Evolutionary conservation across 2,888 invertebrate genomes (phyloP), one percentile per base, ranked within the genome.

Genomic region (Cremastinae sp.): DNA sequence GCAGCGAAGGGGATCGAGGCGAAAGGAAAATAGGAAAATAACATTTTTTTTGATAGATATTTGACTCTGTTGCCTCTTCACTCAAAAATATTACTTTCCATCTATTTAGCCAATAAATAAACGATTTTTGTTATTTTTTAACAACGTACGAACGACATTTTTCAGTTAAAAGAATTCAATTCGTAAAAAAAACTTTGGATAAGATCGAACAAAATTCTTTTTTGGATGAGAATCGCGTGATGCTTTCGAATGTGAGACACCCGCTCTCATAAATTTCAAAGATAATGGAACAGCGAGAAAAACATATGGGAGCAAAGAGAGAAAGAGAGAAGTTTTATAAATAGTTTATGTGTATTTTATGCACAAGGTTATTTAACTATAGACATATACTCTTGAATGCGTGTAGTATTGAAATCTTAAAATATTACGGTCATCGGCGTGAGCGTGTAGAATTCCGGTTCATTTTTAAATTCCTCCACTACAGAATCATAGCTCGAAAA

Each of bases 311-410:
- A 43, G 14, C 49, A 16, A 16, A 62, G 47, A 47, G 16, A 18
- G 3, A 41, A 9, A 12, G 18, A 34, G 20, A 9, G 28, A 75
- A 16, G 76, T 74, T 70, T 84, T 85, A 85, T 83, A 85, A 85
- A 85, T 85, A 85, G 83, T 82, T 83, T 82, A 78, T 76, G 61
- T 38, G 79, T 80, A 72, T 83, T 80, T 83, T 81, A 80, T 79
- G 79, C 79, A 68, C 80, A 79, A 85, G 84, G 85, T 83, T 85
- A 77, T 80, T 81, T 79, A 80, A 82, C 82, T 83, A 81, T 83
- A 82, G 79, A 82, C 22, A 66, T 43, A 43, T 69, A 65, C 47
- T 49, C 49, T 58, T 41, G 22, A 45, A 16, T 22, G 36, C 59
- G 34, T 18, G 20, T 16, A 12, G 12, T 56, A 41, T 28, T 38